Conservation (phyloP, 2,113 vertebrate genomes). For the Corythornis cristatus region DNA sequence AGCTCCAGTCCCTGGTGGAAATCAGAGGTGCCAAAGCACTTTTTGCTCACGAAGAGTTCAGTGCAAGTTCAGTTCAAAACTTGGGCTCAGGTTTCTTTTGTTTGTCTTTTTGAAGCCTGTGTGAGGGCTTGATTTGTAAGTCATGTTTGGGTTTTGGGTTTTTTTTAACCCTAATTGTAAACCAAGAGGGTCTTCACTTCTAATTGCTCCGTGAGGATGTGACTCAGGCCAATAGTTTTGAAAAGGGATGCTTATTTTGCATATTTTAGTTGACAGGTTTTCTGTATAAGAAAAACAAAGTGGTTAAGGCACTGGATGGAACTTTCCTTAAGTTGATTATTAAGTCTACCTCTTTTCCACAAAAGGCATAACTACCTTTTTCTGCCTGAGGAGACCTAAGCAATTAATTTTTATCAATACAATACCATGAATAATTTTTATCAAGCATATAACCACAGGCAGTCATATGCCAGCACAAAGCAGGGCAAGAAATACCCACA, state of each 20-base stretch:
- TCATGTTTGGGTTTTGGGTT: neutral
- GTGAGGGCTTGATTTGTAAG: neutral
- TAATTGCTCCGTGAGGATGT: neutral
- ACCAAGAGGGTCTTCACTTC: neutral
- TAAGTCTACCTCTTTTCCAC: neutral
- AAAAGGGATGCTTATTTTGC: fast-evolving
- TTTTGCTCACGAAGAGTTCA: neutral
- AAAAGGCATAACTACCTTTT: neutral
- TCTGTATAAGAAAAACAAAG: neutral
- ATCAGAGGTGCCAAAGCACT: constrained; percentile 5
- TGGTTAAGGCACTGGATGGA: neutral
- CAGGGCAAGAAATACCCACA: neutral
- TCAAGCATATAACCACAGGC: neutral
- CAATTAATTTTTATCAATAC: neutral
- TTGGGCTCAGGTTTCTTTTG: neutral
- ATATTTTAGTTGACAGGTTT: neutral
- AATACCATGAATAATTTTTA: too few species aligned
- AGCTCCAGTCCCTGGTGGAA: constrained; percentile 10
- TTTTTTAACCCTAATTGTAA: neutral
- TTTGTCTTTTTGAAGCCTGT: neutral
- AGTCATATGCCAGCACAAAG: neutral
- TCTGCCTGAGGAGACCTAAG: neutral
- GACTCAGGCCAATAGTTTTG: neutral
- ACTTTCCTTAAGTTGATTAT: neutral
- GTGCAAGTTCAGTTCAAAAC: constrained; percentile 10